Percentiles rank a stretch among this genome's conserved stretches.
phyloP scores from a whole-genome alignment of 2,888 invertebrate genomes.

The Cephalotes varians region DNA sequence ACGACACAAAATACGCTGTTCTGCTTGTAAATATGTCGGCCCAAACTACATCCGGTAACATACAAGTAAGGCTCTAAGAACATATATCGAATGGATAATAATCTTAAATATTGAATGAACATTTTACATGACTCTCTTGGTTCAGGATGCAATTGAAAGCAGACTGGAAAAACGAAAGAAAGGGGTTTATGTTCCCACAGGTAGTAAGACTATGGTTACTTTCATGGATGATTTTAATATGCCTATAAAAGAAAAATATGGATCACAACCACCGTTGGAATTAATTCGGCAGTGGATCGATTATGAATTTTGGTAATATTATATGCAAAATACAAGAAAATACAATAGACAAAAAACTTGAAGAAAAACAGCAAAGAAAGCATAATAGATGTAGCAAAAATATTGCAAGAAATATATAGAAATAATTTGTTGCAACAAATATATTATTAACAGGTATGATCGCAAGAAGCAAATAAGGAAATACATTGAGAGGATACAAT shows the following conservation, averaged over 20 bases:
- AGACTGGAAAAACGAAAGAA: constrained; percentile 96
- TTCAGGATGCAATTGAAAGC: constrained; percentile 92
- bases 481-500: constrained; percentile 92
- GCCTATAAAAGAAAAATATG: constrained; percentile 95
- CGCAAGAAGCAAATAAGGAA: constrained; percentile 92
- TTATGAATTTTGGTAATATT: constrained; percentile 92
- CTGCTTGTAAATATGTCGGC: constrained; percentile 95
- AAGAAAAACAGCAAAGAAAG: not conserved
- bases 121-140: constrained; percentile 6
- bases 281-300: constrained; percentile 94
- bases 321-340: not conserved
- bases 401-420: no score
- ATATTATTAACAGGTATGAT: constrained; percentile 87
- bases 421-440: constrained; percentile 11
- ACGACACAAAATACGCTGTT: constrained; percentile 88
- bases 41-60: constrained; percentile 93
- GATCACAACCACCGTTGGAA: constrained; percentile 96
- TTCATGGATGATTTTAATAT: constrained; percentile 98
- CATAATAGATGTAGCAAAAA: not conserved
- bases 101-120: constrained; percentile 36
- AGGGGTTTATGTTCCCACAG: constrained; percentile 92
- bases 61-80: constrained; percentile 84
- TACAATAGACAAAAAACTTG: not conserved
- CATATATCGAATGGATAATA: constrained; percentile 27
- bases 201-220: constrained; percentile 93